Base-by-base conservation (phyloP, 2,113 vertebrate genomes). In the Colius striatus region DNA sequence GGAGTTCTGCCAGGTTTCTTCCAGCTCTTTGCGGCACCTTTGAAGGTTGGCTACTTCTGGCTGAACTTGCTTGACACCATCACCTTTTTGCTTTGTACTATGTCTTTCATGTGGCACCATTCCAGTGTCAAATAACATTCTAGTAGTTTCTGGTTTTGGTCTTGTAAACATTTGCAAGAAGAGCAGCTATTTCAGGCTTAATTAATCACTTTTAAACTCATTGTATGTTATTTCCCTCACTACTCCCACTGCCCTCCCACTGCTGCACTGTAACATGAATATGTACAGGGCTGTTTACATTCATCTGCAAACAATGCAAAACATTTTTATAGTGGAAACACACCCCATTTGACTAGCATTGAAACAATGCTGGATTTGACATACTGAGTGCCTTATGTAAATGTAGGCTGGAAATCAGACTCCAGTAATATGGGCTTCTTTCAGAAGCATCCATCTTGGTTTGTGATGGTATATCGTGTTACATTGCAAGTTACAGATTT, bases 1-100 rank as follows among this genome's bases (percentile, higher is more conserved):
- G 81, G 92, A 87, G 91, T 94, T 92, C 92, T 95, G 92, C 91
- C 92, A 94, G 92, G 70, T 87, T 87, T 83, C 89, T 61, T 87
- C 34, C 53, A 90, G 80, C 34, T 74, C 70, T 67, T 60, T 1
- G 26, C 19, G 16, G 87, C 80, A 53, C 65, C 80, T 91, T 89
- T 95, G 73, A 94, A 96, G 75, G 76, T 68, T 84, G 82, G n/a
- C 68, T 89, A 6, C 92, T 93, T 83, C 82, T 95, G 92, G 78
- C 51, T 92, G 84, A 92, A 85, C 92, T 91, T 51, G 30, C 76
- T 86, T 86, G 94, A 95, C 87, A 88, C 60, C 0, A 0, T 86
- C 12, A 16, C 81, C 82, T 84, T 91, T 77, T 71, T 80, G 72
- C 73, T 53, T 51, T 51, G 0, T 67, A 51, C 2, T 1, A 57